A percentile compares a stretch with the other conserved stretches of the same genome.
Evolutionary conservation across 2,113 vertebrate genomes (phyloP).

Genomic region (Myotis davidii): DNA sequence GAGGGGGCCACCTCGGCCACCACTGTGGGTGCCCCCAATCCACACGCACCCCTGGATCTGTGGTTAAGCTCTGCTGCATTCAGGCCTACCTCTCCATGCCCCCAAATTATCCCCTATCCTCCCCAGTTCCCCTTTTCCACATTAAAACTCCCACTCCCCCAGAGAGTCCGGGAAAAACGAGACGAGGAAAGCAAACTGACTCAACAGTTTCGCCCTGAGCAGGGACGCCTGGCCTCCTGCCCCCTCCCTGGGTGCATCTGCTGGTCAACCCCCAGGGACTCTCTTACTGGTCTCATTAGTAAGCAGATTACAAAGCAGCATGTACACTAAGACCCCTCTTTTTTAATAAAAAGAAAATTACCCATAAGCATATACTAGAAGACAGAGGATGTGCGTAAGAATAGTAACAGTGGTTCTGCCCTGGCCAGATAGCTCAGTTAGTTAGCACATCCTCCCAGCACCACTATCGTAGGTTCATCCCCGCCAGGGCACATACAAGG

Average conservation of each 20-base stretch:
- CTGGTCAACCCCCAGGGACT: background rate
- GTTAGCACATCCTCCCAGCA: too few species aligned
- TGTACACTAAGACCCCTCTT: background rate
- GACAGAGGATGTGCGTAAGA: background rate
- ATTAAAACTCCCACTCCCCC: background rate
- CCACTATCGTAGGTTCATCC: too few species aligned
- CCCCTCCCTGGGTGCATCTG: background rate
- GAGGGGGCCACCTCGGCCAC: background rate
- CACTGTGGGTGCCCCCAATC: fast-evolving
- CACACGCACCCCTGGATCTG: background rate
- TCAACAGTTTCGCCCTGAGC: background rate
- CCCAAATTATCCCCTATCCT: background rate
- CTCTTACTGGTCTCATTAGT: background rate
- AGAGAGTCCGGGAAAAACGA: background rate
- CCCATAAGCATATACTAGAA: background rate
- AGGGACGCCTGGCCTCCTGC: background rate
- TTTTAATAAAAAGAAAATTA: background rate
- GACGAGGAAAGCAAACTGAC: background rate
- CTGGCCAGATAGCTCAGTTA: too few species aligned
- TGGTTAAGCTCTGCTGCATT: fast-evolving
- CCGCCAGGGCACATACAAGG: too few species aligned
- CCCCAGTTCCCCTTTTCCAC: background rate
- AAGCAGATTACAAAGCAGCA: constrained; percentile 15
- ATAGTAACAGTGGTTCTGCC: background rate
- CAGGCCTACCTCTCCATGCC: background rate